phyloP scores from a whole-genome alignment of 2,888 invertebrate genomes.

The Linhomoeus sp. region DNA sequence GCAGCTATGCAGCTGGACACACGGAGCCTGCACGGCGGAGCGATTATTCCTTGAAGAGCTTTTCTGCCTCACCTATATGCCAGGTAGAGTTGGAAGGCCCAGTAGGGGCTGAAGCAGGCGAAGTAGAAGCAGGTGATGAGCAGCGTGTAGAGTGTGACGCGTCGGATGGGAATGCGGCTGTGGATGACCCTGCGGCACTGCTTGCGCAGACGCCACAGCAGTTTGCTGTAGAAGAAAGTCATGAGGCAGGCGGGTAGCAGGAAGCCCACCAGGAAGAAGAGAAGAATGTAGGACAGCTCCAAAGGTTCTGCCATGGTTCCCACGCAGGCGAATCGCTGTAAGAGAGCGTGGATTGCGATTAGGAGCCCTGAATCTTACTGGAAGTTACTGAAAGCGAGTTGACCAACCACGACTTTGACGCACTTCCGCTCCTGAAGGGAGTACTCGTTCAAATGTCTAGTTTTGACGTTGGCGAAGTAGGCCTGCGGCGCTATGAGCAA shows the following conservation, averaged over 20 bases:
- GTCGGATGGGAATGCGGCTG: constrained; percentile 16
- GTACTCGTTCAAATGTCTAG: too few relatives aligned
- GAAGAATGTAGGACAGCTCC: background rate
- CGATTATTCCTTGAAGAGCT: background rate
- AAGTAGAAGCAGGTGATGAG: constrained; percentile 23
- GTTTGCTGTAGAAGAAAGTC: constrained; percentile 21
- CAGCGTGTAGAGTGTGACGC: constrained; percentile 22
- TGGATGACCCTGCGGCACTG: constrained; percentile 12
- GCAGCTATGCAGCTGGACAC: too few relatives aligned
- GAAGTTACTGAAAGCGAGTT: background rate
- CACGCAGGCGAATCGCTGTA: too few relatives aligned
- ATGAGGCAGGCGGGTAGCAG: constrained; percentile 19
- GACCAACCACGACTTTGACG: background rate
- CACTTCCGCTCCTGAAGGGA: too few relatives aligned
- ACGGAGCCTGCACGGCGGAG: too few relatives aligned
- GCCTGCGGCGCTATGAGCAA: background rate
- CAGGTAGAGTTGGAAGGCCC: background rate
- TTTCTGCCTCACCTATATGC: background rate
- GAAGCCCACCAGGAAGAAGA: constrained; percentile 8
- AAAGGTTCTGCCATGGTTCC: background rate
- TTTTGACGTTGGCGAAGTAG: background rate
- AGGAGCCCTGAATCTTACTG: too few relatives aligned
- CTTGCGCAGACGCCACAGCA: constrained; percentile 17
- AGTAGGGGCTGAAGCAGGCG: constrained; percentile 15
- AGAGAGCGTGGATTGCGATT: too few relatives aligned